phyloP scores from a whole-genome alignment of 2,113 vertebrate genomes.

The Etheostoma cragini region DNA sequence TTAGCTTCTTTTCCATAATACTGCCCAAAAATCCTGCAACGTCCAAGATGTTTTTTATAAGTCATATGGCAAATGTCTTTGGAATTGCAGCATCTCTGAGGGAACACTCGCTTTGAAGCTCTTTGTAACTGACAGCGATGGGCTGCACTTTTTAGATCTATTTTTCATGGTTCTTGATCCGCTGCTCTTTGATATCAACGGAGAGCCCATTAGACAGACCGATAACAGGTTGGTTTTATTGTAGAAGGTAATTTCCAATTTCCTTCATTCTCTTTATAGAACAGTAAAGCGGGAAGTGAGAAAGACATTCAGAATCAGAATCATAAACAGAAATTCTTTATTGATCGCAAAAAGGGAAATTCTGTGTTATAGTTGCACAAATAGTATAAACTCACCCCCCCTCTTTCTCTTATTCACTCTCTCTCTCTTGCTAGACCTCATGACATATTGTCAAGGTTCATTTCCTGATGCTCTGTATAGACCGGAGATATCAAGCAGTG shows the following conservation, averaged over 20 bases:
- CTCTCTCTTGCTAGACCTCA: not conserved
- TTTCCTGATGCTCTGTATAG: conserved; percentile 14
- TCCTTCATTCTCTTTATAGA: conserved; percentile 9
- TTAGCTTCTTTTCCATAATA: not conserved
- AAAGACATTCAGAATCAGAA: not conserved
- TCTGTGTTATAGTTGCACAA: too few relatives aligned
- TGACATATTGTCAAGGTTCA: not conserved
- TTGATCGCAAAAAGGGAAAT: too few relatives aligned
- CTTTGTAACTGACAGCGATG: conserved; percentile 7
- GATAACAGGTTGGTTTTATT: conserved; percentile 40
- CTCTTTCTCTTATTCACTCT: not conserved
- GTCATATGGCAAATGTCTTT: conserved; percentile 3
- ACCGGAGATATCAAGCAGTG: conserved; percentile 5
- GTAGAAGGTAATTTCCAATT: conserved; percentile 33
- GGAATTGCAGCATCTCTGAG: conserved; percentile 23
- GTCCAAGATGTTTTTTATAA: not conserved
- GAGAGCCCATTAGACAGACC: conserved; percentile 33
- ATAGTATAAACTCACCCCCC: too few relatives aligned
- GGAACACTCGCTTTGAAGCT: conserved; percentile 35
- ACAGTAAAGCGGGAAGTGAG: not conserved
- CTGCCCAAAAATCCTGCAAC: not conserved
- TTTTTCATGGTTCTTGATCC: conserved; percentile 45
- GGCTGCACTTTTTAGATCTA: conserved; percentile 37
- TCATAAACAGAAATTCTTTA: too few relatives aligned
- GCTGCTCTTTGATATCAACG: conserved; percentile 44